Conservation (phyloP, 2,797 vertebrate genomes). For the Cichlasoma orientale region DNA sequence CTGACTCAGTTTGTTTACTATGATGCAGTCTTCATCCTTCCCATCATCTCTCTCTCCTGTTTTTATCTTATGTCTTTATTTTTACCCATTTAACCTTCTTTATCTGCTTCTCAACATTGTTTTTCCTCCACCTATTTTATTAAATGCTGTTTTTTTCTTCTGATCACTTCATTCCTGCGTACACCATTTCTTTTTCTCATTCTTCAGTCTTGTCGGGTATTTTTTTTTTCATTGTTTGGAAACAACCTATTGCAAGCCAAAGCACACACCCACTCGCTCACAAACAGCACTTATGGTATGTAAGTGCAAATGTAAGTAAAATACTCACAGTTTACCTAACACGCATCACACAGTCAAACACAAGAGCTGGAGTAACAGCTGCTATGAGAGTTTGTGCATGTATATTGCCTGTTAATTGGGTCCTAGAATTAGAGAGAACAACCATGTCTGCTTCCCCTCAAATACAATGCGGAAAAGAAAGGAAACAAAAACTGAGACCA, state of each 20-base stretch:
- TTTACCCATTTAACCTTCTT: neutral
- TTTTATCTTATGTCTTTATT: neutral
- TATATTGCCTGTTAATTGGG: slow-evolving; percentile 31
- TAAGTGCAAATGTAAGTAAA: slow-evolving; percentile 42
- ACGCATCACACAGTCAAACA: slow-evolving; percentile 50
- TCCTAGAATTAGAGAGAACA: slow-evolving; percentile 33
- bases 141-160: neutral
- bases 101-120: neutral
- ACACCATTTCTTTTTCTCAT: neutral
- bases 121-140: neutral
- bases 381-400: slow-evolving; percentile 17
- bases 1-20: slow-evolving; percentile 40
- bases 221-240: neutral
- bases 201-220: neutral
- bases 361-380: slow-evolving; percentile 40
- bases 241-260: neutral
- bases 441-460: slow-evolving; percentile 43
- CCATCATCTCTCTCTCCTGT: neutral
- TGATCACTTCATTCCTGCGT: neutral
- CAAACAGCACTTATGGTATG: slow-evolving; percentile 1
- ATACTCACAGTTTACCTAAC: slow-evolving; percentile 58
- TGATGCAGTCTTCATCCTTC: slow-evolving; percentile 10
- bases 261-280: neutral
- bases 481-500: neutral
- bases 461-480: neutral